Conservation (phyloP, 2,888 invertebrate genomes). For the Ichneumon xanthorius region DNA sequence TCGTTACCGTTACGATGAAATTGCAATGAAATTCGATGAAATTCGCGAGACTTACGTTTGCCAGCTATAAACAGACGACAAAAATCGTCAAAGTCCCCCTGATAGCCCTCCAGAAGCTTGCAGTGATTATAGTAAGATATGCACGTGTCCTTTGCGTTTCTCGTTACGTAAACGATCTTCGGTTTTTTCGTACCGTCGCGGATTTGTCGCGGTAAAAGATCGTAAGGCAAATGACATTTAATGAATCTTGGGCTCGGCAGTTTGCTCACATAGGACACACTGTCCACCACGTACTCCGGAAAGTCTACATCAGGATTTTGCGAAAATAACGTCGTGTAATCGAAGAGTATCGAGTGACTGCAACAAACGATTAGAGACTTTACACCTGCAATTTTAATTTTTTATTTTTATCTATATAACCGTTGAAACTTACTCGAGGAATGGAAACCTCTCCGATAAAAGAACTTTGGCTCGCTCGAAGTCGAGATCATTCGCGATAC, state of each 20-base stretch:
- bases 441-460: slow-evolving; percentile 89
- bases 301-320: slow-evolving; percentile 75
- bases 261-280: slow-evolving; percentile 81
- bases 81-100: slow-evolving; percentile 86
- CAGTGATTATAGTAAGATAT: slow-evolving; percentile 90
- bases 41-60: slow-evolving; percentile 84
- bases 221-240: slow-evolving; percentile 88
- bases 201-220: slow-evolving; percentile 86
- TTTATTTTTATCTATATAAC: too few relatives aligned
- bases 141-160: slow-evolving; percentile 91
- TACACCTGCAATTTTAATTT: slow-evolving; percentile 77
- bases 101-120: slow-evolving; percentile 87
- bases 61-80: slow-evolving; percentile 88
- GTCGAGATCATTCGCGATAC: slow-evolving; percentile 88
- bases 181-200: slow-evolving; percentile 82
- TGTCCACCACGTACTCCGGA: slow-evolving; percentile 74
- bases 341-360: slow-evolving; percentile 81
- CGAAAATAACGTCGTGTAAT: slow-evolving; percentile 81
- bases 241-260: slow-evolving; percentile 87
- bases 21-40: too few relatives aligned
- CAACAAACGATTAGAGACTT: slow-evolving; percentile 17
- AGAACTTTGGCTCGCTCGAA: slow-evolving; percentile 86
- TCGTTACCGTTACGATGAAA: slow-evolving; percentile 14
- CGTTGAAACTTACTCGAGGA: slow-evolving; percentile 89
- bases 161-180: slow-evolving; percentile 89